Evolutionary conservation across 2,888 invertebrate genomes (phyloP).

Genomic region (Cheilosia soror): DNA sequence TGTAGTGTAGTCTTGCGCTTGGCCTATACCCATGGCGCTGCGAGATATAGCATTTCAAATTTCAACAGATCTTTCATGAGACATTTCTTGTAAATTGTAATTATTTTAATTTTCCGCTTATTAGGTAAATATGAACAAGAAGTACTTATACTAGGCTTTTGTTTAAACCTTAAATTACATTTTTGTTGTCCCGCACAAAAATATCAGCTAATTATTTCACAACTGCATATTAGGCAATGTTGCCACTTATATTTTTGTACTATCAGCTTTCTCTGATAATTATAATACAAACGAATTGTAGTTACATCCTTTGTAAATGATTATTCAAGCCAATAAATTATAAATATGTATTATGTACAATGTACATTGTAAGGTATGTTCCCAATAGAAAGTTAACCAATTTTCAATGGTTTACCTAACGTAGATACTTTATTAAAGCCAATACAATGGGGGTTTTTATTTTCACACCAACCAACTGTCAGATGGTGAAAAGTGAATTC

Average conservation of each 20-base stretch:
- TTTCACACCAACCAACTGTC: slow-evolving; percentile 48
- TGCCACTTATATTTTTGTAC: neutral
- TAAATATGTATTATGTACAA: neutral
- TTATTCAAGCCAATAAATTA: neutral
- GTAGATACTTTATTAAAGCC: neutral
- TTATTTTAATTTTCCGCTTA: slow-evolving; percentile 15
- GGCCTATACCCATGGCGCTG: too few species aligned
- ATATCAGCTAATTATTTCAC: too few species aligned
- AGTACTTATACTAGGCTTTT: too few species aligned
- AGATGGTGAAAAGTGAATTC: slow-evolving; percentile 66
- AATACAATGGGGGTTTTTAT: slow-evolving; percentile 41
- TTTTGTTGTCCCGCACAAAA: too few species aligned
- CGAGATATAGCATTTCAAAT: too few species aligned
- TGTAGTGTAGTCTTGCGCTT: too few species aligned
- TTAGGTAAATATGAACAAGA: slow-evolving; percentile 2
- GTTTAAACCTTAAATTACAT: too few species aligned
- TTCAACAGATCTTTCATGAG: neutral
- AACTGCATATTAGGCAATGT: too few species aligned
- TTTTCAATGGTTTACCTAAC: neutral
- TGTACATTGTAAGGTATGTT: neutral
- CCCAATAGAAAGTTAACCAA: slow-evolving; percentile 46
- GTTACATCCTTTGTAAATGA: neutral
- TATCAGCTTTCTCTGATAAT: neutral
- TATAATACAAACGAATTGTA: neutral
- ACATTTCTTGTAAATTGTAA: neutral